Percentiles rank a stretch among this genome's conserved stretches.
phyloP scores from a whole-genome alignment of 2,797 vertebrate genomes.

The Tiaroga cobitis region DNA sequence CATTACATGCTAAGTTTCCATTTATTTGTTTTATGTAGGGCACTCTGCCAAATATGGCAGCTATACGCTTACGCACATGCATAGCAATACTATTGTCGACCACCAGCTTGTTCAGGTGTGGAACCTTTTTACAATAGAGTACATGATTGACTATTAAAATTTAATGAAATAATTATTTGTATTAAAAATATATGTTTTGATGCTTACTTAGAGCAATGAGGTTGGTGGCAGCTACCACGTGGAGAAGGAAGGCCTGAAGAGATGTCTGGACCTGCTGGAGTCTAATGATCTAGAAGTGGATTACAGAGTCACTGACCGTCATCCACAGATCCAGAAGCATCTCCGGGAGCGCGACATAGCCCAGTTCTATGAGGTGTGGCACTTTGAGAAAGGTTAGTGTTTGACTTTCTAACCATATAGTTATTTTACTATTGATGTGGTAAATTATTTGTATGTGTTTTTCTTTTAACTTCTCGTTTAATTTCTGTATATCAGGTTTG shows the following conservation, averaged over 20 bases:
- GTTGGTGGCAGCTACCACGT: slow-evolving; percentile 3
- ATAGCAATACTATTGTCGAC: too few relatives aligned
- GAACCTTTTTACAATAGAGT: too few relatives aligned
- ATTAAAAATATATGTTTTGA: background rate
- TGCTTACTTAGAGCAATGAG: background rate
- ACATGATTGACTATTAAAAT: too few relatives aligned
- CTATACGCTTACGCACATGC: too few relatives aligned
- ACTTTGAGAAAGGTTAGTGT: background rate
- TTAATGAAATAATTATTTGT: too few relatives aligned
- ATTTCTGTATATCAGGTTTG: background rate
- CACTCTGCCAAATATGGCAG: too few relatives aligned
- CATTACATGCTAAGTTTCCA: too few relatives aligned
- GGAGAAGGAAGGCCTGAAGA: background rate
- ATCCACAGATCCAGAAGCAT: background rate
- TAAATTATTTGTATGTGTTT: background rate
- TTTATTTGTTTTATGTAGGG: too few relatives aligned
- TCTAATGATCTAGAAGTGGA: background rate
- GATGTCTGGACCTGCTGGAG: slow-evolving; percentile 5
- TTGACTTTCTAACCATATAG: background rate
- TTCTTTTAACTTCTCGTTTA: background rate
- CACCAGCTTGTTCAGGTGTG: too few relatives aligned
- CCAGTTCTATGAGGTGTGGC: background rate
- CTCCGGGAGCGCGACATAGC: background rate
- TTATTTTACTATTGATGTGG: background rate
- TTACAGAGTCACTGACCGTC: background rate